phyloP scores from a whole-genome alignment of 2,797 vertebrate genomes.

The Apogon hyalosoma region DNA sequence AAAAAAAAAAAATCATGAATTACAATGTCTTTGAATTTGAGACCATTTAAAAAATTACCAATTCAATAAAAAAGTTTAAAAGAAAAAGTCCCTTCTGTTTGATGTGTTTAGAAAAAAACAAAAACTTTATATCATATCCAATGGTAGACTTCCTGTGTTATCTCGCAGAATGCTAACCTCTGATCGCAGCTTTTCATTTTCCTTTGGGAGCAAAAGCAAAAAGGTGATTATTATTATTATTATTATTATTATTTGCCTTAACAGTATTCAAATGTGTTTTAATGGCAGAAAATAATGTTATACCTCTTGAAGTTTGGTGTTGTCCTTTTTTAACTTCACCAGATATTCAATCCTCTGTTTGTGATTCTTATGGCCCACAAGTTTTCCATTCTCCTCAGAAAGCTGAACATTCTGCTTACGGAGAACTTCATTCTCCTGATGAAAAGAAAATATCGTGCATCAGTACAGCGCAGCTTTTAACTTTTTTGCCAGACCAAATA shows the following conservation, averaged over 20 bases:
- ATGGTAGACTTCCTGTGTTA: slow-evolving; percentile 10
- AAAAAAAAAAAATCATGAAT: neutral
- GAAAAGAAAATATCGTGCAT: slow-evolving; percentile 19
- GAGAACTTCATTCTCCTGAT: slow-evolving; percentile 89
- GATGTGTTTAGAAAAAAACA: neutral
- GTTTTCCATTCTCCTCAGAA: slow-evolving; percentile 94
- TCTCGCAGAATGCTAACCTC: slow-evolving; percentile 65
- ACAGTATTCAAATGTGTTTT: neutral
- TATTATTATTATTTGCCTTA: neutral
- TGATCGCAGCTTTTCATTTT: slow-evolving; percentile 79
- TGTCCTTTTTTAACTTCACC: slow-evolving; percentile 94
- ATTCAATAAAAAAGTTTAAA: neutral
- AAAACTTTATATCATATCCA: slow-evolving; percentile 34
- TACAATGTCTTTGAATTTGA: neutral
- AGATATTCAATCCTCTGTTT: slow-evolving; percentile 97
- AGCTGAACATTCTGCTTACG: slow-evolving; percentile 89
- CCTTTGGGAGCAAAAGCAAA: slow-evolving; percentile 65
- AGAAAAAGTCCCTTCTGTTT: neutral
- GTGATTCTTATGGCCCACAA: slow-evolving; percentile 94
- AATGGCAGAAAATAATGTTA: neutral
- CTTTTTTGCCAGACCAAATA: neutral
- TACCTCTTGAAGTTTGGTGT: slow-evolving; percentile 91
- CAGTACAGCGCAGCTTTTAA: neutral
- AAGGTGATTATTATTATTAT: slow-evolving; percentile 19
- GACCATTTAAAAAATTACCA: slow-evolving; percentile 3